These are phyloP conservation scores for Radopholus similis DNA, from an alignment of 1,140 invertebrate species.

Conservation along the genomic window DNA sequence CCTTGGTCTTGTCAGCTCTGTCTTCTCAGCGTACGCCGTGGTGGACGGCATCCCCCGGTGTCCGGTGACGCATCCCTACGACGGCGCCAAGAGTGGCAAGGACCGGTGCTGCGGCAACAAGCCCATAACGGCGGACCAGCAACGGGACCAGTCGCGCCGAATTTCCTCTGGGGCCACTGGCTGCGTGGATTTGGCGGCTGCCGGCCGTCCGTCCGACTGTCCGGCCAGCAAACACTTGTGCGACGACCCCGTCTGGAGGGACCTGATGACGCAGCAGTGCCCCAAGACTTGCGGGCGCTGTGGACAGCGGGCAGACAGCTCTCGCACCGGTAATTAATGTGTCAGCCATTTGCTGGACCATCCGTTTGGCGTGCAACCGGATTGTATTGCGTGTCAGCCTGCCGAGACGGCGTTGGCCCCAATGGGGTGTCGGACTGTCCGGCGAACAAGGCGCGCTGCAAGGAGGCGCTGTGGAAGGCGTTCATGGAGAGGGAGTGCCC, in stretches of 20 bases:
- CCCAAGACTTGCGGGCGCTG: slow-evolving; percentile 2
- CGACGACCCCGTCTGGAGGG: neutral
- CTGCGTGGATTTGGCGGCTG: slow-evolving; percentile 5
- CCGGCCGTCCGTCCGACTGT: neutral
- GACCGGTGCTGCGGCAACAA: slow-evolving; percentile 2
- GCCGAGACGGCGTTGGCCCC: too few species aligned
- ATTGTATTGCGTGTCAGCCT: too few species aligned
- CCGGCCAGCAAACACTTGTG: neutral
- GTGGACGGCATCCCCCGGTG: neutral
- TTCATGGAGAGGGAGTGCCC: slow-evolving; percentile 17
- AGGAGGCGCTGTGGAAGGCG: slow-evolving; percentile 6
- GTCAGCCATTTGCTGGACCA: too few species aligned
- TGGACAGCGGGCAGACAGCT: too few species aligned
- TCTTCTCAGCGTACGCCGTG: neutral
- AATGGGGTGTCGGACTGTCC: neutral
- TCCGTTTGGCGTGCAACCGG: too few species aligned
- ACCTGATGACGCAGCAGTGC: slow-evolving; percentile 4
- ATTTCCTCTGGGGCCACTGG: neutral
- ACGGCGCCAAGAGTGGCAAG: neutral
- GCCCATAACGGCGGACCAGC: neutral
- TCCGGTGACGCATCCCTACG: neutral
- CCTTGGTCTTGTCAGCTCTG: neutral
- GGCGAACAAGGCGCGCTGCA: slow-evolving; percentile 8
- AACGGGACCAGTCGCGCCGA: neutral
- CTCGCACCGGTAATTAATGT: too few species aligned